Percentiles rank a stretch among this genome's conserved stretches.
Evolutionary conservation across 2,888 invertebrate species (phyloP).

Genomic region (Linnaemya tessellans): DNA sequence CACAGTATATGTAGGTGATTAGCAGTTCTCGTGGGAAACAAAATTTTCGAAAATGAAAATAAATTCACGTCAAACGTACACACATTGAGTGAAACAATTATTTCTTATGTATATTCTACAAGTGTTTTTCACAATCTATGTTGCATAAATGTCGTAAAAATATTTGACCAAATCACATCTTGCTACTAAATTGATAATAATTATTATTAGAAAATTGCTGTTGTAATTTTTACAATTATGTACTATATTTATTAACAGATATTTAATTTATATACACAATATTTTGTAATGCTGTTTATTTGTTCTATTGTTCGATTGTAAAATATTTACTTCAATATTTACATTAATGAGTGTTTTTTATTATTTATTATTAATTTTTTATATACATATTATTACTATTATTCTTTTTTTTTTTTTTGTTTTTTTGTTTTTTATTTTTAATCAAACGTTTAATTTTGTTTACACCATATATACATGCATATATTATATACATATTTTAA

Average conservation of each 20-base stretch:
- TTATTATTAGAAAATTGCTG: constrained; percentile 35
- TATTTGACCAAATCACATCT: constrained; percentile 6
- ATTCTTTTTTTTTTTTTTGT: constrained; percentile 73
- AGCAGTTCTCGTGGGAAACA: too few relatives aligned
- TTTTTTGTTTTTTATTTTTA: constrained; percentile 73
- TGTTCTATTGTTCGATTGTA: constrained; percentile 73
- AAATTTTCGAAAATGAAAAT: too few relatives aligned
- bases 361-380: constrained; percentile 72
- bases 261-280: constrained; percentile 29
- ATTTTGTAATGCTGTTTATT: constrained; percentile 60
- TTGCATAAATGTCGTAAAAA: constrained; percentile 12
- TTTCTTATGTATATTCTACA: background rate
- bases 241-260: constrained; percentile 47
- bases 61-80: background rate
- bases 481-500: constrained; percentile 63
- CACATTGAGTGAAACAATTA: background rate
- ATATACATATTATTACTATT: constrained; percentile 58
- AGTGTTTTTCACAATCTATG: background rate
- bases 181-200: constrained; percentile 26
- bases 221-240: constrained; percentile 35
- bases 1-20: too few relatives aligned
- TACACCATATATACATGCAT: constrained; percentile 66
- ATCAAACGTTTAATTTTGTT: constrained; percentile 72
- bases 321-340: constrained; percentile 69
- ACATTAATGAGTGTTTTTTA: constrained; percentile 59